Evolutionary conservation across 2,888 invertebrate genomes (phyloP), one percentile per base, ranked within the genome.

Genomic region (Cremastinae sp.): DNA sequence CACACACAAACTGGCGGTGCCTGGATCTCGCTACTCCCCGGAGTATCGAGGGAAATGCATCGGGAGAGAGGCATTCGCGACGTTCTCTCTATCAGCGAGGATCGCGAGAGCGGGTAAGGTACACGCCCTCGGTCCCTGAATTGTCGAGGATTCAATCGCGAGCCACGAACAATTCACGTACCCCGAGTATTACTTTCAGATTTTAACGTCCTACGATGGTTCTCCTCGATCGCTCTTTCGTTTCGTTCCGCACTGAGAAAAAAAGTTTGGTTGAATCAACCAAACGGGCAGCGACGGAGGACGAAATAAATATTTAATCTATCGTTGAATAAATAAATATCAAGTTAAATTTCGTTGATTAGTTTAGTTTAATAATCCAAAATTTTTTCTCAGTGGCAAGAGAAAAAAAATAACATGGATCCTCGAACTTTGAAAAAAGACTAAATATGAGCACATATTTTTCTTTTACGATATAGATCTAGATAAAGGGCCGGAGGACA

Each of bases 131-230:
- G 47, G 34, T 69, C 66, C 64, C 65, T 54, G 56, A 78, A 76
- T 76, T 78, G 70, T 59, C 74, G 49, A 65, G 75, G 71, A 79
- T 79, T 78, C 59, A 78, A 75, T 79, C 75, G 45, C 71, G 71
- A 75, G 61, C 62, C 71, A 5, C 28, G 28, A 28, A 28, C 28
- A 28, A 5, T 28, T 28, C 28, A 28, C 5, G 28, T n/a, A n/a
- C n/a, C 28, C 2, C 28, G 5, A 28, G 2, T 5, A 28, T 3
- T 28, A 28, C 5, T 28, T 28, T 28, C 5, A 28, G 28, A 5
- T 2, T 28, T 28, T 28, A 28, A 28, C 28, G 28, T 28, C 47
- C 10, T 16, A 59, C 51, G 22, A 38, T 36, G 9, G 36, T 47
- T 14, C 47, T n/a, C n/a, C n/a, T n/a, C n/a, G n/a, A n/a, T n/a